Conservation (phyloP, 1,140 invertebrate species). For the Penaeus japonicus region DNA sequence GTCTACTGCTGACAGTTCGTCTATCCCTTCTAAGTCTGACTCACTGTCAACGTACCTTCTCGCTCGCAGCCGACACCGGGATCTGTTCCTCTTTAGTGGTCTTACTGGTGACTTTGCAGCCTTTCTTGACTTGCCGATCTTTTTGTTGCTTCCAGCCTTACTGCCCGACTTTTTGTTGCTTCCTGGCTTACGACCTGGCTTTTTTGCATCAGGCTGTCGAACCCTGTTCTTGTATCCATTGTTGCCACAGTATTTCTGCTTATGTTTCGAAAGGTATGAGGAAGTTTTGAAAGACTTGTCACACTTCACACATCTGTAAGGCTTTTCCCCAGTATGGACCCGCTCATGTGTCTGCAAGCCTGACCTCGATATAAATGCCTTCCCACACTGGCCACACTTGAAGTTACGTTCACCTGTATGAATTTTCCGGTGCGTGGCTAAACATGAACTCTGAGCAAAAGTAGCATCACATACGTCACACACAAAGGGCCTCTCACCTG, state of each 20-base stretch:
- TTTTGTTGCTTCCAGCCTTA: neutral
- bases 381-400: constrained; percentile 70
- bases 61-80: neutral
- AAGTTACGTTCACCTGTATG: constrained; percentile 74
- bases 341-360: constrained; percentile 52
- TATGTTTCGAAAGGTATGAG: constrained; percentile 53
- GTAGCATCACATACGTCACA: constrained; percentile 69
- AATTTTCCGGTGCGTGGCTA: constrained; percentile 76
- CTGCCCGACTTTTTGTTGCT: neutral
- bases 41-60: neutral
- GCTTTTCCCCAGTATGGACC: constrained; percentile 62
- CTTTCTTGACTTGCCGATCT: constrained; percentile 1
- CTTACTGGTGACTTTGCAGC: neutral
- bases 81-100: constrained; percentile 14
- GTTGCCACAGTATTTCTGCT: constrained; percentile 45
- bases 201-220: neutral
- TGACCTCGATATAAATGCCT: constrained; percentile 71
- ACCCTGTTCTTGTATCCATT: constrained; percentile 19
- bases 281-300: constrained; percentile 56
- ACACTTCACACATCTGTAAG: constrained; percentile 57
- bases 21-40: neutral
- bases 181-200: neutral
- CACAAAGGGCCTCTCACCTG: constrained; percentile 69
- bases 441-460: constrained; percentile 49
- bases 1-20: no score